Conservation (phyloP, 2,113 vertebrate species). For the Microtus pennsylvanicus region DNA sequence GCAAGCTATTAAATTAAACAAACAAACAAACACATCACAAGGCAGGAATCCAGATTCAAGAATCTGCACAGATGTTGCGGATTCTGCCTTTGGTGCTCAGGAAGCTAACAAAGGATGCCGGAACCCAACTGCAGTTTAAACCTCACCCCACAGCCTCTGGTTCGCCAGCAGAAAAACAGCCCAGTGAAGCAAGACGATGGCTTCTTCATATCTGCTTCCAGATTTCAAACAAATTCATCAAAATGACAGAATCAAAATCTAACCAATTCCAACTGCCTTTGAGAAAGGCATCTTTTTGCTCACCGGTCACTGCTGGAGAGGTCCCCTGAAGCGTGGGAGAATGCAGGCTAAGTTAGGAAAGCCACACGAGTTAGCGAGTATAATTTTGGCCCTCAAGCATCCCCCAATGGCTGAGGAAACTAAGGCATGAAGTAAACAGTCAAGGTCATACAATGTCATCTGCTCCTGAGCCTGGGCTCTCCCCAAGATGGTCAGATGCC, state of each 20-base stretch:
- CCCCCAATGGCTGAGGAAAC: background rate
- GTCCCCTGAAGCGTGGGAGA: background rate
- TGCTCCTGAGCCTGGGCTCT: background rate
- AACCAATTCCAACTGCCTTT: background rate
- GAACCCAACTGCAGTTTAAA: background rate
- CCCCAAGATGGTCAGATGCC: background rate
- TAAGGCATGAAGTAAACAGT: background rate
- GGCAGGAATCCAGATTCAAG: slow-evolving; percentile 6
- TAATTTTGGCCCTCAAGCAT: background rate
- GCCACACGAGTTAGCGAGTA: too few relatives aligned
- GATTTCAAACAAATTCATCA: slow-evolving; percentile 55
- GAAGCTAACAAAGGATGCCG: background rate
- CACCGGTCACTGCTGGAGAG: background rate
- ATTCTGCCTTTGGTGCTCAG: background rate
- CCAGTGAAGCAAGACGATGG: background rate
- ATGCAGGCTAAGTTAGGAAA: background rate
- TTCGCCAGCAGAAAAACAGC: background rate
- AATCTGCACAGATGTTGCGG: background rate
- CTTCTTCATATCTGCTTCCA: background rate
- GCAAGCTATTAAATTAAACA: background rate
- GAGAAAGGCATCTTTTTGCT: background rate
- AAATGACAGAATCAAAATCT: slow-evolving; percentile 23
- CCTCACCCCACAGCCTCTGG: background rate
- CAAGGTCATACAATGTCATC: background rate
- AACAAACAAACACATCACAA: background rate